Conservation (phyloP, 1,140 invertebrate species). For the Heliconius eleuchia region DNA sequence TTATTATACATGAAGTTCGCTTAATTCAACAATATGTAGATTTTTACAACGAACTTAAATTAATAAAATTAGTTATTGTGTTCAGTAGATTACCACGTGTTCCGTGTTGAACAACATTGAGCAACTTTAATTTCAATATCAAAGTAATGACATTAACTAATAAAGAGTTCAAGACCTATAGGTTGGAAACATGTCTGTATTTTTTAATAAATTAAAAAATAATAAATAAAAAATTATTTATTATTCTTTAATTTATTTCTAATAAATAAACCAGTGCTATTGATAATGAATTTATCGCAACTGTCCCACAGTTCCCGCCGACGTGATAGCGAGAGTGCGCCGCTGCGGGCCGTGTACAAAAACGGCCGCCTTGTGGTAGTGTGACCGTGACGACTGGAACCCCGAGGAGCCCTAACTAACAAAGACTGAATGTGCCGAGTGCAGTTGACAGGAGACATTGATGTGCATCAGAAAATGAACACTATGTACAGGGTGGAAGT, state of each 20-base stretch:
- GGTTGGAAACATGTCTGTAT: no score
- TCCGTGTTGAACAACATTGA: no score
- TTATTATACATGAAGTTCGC: no score
- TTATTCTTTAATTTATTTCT: background rate
- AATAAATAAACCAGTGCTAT: background rate
- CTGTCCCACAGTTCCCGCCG: conserved; percentile 14
- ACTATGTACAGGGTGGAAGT: background rate
- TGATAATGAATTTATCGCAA: background rate
- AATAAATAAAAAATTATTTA: background rate
- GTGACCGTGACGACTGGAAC: conserved; percentile 17
- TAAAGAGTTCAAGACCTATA: no score
- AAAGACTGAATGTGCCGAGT: conserved; percentile 16
- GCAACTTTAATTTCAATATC: no score
- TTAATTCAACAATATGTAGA: no score
- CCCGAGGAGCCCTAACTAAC: background rate
- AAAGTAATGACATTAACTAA: no score
- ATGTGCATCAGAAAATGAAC: background rate
- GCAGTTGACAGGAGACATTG: background rate
- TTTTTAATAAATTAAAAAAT: no score
- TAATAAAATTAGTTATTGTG: no score
- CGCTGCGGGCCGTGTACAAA: conserved; percentile 52
- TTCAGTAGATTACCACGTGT: no score
- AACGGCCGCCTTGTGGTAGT: conserved; percentile 54
- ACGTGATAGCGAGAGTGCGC: conserved; percentile 41
- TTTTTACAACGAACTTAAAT: no score